phyloP scores from a whole-genome alignment of 2,888 invertebrate genomes.

The Idaea straminata region DNA sequence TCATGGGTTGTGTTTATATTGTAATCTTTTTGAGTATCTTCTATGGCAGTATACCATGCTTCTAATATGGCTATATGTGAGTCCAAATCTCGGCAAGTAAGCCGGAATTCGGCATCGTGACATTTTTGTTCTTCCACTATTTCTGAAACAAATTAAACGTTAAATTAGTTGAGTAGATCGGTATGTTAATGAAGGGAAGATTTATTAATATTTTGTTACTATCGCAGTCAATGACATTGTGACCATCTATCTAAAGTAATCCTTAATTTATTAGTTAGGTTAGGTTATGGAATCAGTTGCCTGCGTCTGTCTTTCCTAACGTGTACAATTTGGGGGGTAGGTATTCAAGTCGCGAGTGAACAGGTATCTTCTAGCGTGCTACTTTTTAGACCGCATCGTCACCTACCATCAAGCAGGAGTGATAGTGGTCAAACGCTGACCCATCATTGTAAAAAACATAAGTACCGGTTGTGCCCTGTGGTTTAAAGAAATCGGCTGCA shows the following conservation, averaged over 20 bases:
- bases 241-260: background rate
- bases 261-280: constrained; percentile 6
- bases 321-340: no score
- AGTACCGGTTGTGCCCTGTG: no score
- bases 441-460: no score
- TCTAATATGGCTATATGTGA: constrained; percentile 83
- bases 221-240: background rate
- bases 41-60: constrained; percentile 77
- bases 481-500: no score
- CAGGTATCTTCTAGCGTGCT: no score
- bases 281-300: no score
- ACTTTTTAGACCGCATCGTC: no score
- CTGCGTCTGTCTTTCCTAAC: no score
- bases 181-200: background rate
- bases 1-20: constrained; percentile 45
- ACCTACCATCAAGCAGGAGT: no score
- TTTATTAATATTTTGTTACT: background rate
- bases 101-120: constrained; percentile 79
- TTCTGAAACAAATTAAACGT: constrained; percentile 72
- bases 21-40: constrained; percentile 47
- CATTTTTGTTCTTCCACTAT: constrained; percentile 83
- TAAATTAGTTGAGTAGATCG: constrained; percentile 3
- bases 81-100: constrained; percentile 82
- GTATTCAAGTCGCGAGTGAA: no score
- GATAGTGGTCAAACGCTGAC: no score